These are phyloP conservation scores for Botia kubotai DNA, from an alignment of 2,797 vertebrate genomes.

Conservation along the genomic window DNA sequence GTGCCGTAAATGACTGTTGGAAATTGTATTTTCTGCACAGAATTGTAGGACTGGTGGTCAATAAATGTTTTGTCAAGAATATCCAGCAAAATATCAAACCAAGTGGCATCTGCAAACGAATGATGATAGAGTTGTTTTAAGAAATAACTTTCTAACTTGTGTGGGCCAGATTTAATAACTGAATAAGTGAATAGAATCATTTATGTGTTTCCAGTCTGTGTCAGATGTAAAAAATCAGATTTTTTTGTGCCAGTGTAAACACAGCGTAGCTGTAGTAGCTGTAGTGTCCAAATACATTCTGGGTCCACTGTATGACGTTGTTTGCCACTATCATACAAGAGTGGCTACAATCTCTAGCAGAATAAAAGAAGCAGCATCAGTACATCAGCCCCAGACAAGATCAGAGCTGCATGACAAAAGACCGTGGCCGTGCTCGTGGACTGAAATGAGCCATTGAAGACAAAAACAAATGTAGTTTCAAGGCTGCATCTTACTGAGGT, in stretches of 20 bases:
- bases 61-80: not conserved
- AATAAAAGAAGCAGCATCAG: not conserved
- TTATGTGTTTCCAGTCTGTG: too few relatives aligned
- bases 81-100: not conserved
- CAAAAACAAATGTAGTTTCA: conserved; percentile 19
- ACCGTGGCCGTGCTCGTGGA: conserved; percentile 15
- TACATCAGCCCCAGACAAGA: not conserved
- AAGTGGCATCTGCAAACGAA: not conserved
- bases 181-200: too few relatives aligned
- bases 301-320: too few relatives aligned
- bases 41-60: not conserved
- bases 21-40: not conserved
- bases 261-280: not conserved
- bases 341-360: not conserved
- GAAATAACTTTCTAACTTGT: not conserved
- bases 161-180: too few relatives aligned
- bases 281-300: not conserved
- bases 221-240: too few relatives aligned
- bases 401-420: not conserved
- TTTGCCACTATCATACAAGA: not conserved
- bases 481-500: conserved; percentile 3
- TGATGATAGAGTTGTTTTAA: not conserved
- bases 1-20: not conserved
- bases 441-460: not conserved
- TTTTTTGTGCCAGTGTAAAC: too few relatives aligned